Conservation (phyloP, 53 echinoderm and acorn worm species). For the Holothuria scabra region DNA sequence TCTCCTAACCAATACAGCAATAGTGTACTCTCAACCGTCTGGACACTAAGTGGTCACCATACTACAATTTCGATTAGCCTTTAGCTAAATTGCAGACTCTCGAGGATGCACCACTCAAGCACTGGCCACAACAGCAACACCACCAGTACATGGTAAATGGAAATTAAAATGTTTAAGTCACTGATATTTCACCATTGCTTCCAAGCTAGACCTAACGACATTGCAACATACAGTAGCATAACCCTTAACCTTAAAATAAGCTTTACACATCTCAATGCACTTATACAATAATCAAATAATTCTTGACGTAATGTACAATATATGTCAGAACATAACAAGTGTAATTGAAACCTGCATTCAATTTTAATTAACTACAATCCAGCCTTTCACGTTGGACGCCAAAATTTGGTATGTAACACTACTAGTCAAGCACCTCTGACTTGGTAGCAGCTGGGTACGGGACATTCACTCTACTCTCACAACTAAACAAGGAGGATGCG, state of each 20-base stretch:
- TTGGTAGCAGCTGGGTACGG: no score
- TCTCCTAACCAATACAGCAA: neutral
- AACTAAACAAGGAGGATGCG: no score
- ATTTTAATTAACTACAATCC: no score
- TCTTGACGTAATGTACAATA: no score
- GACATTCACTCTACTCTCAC: no score
- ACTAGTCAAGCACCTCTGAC: no score
- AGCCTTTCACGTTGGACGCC: slow-evolving; percentile 7
- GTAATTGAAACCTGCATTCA: no score
- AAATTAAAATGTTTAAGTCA: neutral
- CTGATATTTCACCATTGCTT: neutral
- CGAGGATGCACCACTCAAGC: slow-evolving; percentile 29
- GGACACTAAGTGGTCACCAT: slow-evolving; percentile 27
- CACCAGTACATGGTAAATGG: slow-evolving; percentile 15
- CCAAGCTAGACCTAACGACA: neutral
- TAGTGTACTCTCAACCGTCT: slow-evolving; percentile 17
- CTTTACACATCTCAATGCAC: no score
- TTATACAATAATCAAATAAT: no score
- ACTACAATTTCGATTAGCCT: neutral
- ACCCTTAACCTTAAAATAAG: no score
- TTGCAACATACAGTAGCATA: no score
- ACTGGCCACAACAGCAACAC: slow-evolving; percentile 21
- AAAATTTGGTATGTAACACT: slow-evolving; percentile 24
- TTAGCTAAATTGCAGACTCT: neutral
- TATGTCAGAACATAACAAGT: no score